phyloP scores from a whole-genome alignment of 2,797 vertebrate species.

The Erethizon dorsatum region DNA sequence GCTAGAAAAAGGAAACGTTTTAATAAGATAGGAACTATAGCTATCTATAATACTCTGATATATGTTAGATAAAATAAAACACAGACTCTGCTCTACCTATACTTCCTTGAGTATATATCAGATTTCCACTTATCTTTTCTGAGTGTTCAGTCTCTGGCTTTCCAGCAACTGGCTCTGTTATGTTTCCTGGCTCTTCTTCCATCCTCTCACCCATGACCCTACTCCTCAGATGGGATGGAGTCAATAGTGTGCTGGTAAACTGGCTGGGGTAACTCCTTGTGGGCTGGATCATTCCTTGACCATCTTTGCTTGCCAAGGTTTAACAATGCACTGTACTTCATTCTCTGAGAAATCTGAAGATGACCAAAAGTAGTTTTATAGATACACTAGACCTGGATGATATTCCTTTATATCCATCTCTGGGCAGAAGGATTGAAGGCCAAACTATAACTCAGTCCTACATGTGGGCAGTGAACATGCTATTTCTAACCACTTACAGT shows the following conservation, averaged over 20 bases:
- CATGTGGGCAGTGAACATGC: neutral
- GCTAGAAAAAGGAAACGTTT: neutral
- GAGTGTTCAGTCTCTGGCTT: neutral
- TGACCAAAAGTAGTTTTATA: neutral
- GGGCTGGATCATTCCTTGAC: neutral
- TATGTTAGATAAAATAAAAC: neutral
- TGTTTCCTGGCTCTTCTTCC: neutral
- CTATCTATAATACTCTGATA: neutral
- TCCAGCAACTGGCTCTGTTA: neutral
- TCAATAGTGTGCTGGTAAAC: neutral
- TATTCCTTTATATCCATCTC: neutral
- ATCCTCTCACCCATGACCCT: accelerated
- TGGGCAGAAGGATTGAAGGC: neutral
- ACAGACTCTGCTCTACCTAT: neutral
- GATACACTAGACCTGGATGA: neutral
- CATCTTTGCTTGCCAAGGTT: neutral
- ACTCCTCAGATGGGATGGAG: neutral
- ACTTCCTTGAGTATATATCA: neutral
- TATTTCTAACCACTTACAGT: neutral
- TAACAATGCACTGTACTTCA: neutral
- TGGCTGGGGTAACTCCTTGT: neutral
- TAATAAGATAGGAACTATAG: neutral
- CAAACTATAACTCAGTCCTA: neutral
- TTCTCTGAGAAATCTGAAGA: neutral
- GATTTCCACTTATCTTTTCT: neutral